Conservation (phyloP, 2,113 vertebrate genomes). For the Crotophaga sulcirostris region DNA sequence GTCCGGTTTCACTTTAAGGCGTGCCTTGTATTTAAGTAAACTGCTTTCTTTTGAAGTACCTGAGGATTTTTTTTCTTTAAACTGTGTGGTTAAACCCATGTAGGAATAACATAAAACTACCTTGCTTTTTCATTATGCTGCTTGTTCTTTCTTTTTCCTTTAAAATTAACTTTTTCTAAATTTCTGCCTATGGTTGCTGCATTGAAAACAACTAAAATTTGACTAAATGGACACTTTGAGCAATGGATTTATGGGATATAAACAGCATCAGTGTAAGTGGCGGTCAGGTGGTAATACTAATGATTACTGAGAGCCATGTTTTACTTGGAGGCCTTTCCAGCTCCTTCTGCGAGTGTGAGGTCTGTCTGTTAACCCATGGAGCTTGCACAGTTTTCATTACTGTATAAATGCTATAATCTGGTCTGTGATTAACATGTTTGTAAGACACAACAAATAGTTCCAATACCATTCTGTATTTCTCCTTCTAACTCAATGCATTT, state of each 20-base stretch:
- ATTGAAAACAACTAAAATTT: slow-evolving; percentile 67
- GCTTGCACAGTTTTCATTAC: neutral
- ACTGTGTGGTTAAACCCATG: neutral
- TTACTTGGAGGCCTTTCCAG: neutral
- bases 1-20: neutral
- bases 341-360: neutral
- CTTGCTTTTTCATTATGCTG: slow-evolving; percentile 82
- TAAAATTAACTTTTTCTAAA: slow-evolving; percentile 59
- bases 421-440: neutral
- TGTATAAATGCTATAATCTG: neutral
- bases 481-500: neutral
- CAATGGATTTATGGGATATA: slow-evolving; percentile 83
- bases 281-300: neutral
- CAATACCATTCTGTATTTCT: neutral
- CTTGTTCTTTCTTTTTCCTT: slow-evolving; percentile 70
- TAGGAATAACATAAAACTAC: slow-evolving; percentile 48
- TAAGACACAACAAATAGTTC: neutral
- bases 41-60: neutral
- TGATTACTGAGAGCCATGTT: neutral
- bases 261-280: neutral
- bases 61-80: neutral
- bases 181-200: slow-evolving; percentile 66
- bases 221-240: slow-evolving; percentile 66
- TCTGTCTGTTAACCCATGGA: neutral
- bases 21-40: neutral